Percentiles rank a stretch among this genome's conserved stretches.
These are phyloP conservation scores for Acrossocheilus wenchowensis DNA, from an alignment of 2,797 vertebrate genomes.

Conservation along the genomic window DNA sequence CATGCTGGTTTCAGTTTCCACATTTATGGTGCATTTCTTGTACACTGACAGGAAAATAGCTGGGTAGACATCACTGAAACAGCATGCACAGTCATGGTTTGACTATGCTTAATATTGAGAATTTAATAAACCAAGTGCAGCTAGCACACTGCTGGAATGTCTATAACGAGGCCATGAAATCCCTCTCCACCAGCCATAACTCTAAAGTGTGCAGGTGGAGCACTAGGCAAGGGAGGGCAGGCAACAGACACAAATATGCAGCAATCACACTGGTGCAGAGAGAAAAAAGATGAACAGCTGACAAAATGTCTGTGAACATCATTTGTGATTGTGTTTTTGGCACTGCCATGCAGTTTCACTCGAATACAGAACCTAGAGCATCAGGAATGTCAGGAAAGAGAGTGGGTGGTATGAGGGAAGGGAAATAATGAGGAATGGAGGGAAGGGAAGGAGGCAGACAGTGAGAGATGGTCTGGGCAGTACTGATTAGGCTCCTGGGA, in stretches of 20 bases:
- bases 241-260: background rate
- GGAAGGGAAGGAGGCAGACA: constrained; percentile 16
- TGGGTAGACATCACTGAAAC: constrained; percentile 8
- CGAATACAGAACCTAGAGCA: background rate
- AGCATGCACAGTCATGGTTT: background rate
- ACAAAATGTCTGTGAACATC: constrained; percentile 32
- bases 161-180: constrained; percentile 28
- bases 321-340: constrained; percentile 30
- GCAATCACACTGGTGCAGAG: constrained; percentile 10
- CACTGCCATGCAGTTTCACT: constrained; percentile 63
- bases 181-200: constrained; percentile 2
- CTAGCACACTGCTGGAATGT: constrained; percentile 13
- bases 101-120: constrained; percentile 17
- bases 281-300: constrained; percentile 21
- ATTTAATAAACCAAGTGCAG: constrained; percentile 16
- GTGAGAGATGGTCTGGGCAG: constrained; percentile 59
- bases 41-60: background rate
- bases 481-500: constrained; percentile 74
- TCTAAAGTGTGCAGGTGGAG: constrained; percentile 14
- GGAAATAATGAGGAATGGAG: constrained; percentile 36
- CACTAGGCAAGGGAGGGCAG: constrained; percentile 9
- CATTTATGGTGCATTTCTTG: background rate
- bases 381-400: constrained; percentile 44
- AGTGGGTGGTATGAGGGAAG: constrained; percentile 29
- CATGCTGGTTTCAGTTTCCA: background rate